These are phyloP conservation scores for Porites cylindrica DNA, from an alignment of 92 coral and sea anemone genomes.

Conservation along the genomic window DNA sequence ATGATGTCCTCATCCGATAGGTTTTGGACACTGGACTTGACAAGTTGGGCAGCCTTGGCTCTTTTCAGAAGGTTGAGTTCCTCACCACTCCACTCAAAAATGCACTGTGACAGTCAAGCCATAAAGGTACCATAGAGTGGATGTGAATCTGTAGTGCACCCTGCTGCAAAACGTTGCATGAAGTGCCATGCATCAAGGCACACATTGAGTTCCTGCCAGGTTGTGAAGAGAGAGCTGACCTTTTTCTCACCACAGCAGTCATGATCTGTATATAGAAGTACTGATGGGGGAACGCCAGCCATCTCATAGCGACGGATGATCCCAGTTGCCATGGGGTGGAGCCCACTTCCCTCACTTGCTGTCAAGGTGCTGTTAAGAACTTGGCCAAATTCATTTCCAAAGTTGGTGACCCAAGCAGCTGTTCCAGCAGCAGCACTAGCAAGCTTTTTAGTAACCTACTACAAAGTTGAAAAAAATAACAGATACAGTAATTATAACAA, in stretches of 20 bases:
- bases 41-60: constrained; percentile 45
- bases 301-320: constrained; percentile 55
- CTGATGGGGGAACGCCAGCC: constrained; percentile 49
- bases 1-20: constrained; percentile 53
- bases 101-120: constrained; percentile 55
- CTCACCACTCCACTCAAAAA: constrained; percentile 65
- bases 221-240: constrained; percentile 51
- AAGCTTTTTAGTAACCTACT: constrained; percentile 39
- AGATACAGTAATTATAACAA: neutral
- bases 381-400: constrained; percentile 68
- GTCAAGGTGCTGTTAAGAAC: constrained; percentile 58
- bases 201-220: constrained; percentile 34
- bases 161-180: constrained; percentile 57
- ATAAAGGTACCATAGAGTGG: constrained; percentile 66
- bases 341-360: constrained; percentile 62
- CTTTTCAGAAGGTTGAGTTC: constrained; percentile 50
- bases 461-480: neutral
- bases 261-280: constrained; percentile 63
- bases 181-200: constrained; percentile 64
- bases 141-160: constrained; percentile 70
- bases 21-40: neutral
- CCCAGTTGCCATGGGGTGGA: constrained; percentile 57
- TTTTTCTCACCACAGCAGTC: constrained; percentile 73
- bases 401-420: constrained; percentile 69
- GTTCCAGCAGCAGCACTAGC: constrained; percentile 40